Percentiles rank a stretch among this genome's conserved stretches.
These are phyloP conservation scores for Psix sp. DNA, from an alignment of 1,140 invertebrate species.

Conservation along the genomic window DNA sequence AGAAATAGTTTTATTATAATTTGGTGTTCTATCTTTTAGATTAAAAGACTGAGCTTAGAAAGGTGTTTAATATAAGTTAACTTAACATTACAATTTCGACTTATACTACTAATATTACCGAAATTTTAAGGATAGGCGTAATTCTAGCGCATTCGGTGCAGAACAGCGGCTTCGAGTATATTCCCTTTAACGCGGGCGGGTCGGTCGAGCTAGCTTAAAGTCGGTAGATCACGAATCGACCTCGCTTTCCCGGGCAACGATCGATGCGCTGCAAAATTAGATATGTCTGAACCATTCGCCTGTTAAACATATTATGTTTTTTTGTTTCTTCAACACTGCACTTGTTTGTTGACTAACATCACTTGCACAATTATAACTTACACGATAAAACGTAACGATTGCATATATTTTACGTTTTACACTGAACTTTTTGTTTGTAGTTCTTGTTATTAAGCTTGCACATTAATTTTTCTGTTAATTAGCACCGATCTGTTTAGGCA, in stretches of 20 bases:
- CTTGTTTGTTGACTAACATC: constrained; percentile 25
- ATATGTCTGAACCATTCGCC: constrained; percentile 5
- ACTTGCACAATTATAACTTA: constrained; percentile 16
- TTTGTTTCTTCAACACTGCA: constrained; percentile 14
- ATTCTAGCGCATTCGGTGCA: constrained; percentile 34
- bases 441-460: neutral
- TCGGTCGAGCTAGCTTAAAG: constrained; percentile 71
- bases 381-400: too few species aligned
- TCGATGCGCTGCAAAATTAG: constrained; percentile 40
- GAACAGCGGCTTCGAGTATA: constrained; percentile 64
- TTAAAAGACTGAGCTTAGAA: too few species aligned
- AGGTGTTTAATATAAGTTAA: too few species aligned
- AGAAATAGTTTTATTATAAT: too few species aligned
- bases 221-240: constrained; percentile 58
- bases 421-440: too few species aligned
- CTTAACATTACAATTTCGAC: too few species aligned
- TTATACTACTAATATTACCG: too few species aligned
- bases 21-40: too few species aligned
- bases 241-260: constrained; percentile 53
- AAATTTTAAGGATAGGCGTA: constrained; percentile 15
- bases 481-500: neutral
- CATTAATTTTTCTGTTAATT: neutral
- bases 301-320: constrained; percentile 1
- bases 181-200: constrained; percentile 74
- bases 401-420: too few species aligned